A percentile compares a stretch with the other conserved stretches of the same genome.
These are phyloP conservation scores for Nudaria mundana DNA, from an alignment of 2,888 invertebrate species.

Conservation along the genomic window DNA sequence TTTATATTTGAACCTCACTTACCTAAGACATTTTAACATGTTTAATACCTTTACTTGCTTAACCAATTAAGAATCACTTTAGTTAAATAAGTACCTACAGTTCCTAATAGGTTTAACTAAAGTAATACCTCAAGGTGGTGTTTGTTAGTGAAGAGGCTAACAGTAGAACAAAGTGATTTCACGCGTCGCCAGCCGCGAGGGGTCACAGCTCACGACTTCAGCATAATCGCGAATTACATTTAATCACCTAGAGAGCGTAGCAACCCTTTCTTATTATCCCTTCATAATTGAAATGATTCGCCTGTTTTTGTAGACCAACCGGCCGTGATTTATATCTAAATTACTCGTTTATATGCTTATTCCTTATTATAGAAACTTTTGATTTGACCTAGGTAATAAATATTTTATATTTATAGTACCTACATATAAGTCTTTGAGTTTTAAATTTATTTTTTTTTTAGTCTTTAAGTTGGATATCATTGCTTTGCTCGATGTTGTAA, in stretches of 20 bases:
- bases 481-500: too few relatives aligned
- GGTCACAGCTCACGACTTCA: slow-evolving; percentile 51
- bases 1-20: too few relatives aligned
- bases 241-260: slow-evolving; percentile 57
- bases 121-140: slow-evolving; percentile 15
- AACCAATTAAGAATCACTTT: too few relatives aligned
- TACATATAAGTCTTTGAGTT: too few relatives aligned
- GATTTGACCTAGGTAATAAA: neutral
- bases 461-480: too few relatives aligned
- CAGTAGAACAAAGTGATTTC: slow-evolving; percentile 78
- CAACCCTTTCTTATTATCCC: slow-evolving; percentile 68
- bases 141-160: slow-evolving; percentile 59
- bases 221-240: slow-evolving; percentile 65
- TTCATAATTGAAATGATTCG: slow-evolving; percentile 63
- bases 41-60: too few relatives aligned
- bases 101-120: neutral
- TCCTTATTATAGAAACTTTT: neutral
- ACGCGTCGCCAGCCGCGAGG: slow-evolving; percentile 63
- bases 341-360: slow-evolving; percentile 20
- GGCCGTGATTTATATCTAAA: slow-evolving; percentile 36
- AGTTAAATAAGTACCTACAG: too few relatives aligned
- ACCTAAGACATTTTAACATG: too few relatives aligned
- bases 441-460: too few relatives aligned
- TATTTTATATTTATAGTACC: neutral
- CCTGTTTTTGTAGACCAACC: slow-evolving; percentile 52